Evolutionary conservation across 1,140 invertebrate species (phyloP), one percentile per base, ranked within the genome.

Genomic region (Oncopeltus fasciatus): DNA sequence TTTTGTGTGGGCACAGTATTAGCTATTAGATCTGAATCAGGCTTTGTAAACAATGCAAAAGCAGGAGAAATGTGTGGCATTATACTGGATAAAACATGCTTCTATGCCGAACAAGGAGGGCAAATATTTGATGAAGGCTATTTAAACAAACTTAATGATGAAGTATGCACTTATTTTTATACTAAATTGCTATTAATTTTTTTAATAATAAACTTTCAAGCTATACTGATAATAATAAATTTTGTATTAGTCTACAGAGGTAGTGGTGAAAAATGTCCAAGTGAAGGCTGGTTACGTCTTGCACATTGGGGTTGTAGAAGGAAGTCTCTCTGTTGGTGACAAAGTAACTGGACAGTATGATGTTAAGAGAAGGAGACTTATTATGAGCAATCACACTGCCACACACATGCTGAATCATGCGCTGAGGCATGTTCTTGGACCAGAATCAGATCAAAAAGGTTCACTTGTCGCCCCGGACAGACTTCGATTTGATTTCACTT

Each of bases 351-450:
- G 95, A 16, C 80, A 86, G 64, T 80, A 99, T 64, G 95, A 99
- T 75, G 83, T 82, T 59, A 79, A 84, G 67, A 80, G 94, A 63
- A 78, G 95, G 71, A 80, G 86, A 67, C 74, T 90, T 5, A 80
- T 98, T 24, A 99, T 99, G 97, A 96, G 91, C 70, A 99, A 99
- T 76, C 97, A 99, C 70, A 99, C 96, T 24, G 97, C 92, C 26
- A 99, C 97, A 1, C 97, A 99, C 76, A 83, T 95, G 53, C 77
- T 99, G 0, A 99, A 99, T 78, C 93, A 88, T 77, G 92, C 91
- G 27, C 77, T 99, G 43, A 79, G 95, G 57, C 83, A 85, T 72
- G 90, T 98, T 53, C 75, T 99, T 20, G 85, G 88, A 11, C 84
- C 83, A 65, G 92, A 95, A 69, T 86, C 91, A 46, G 95, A 99